A percentile compares a stretch with the other conserved stretches of the same genome.
These are phyloP conservation scores for Sesia bembeciformis DNA, from an alignment of 2,888 invertebrate species.

Conservation along the genomic window DNA sequence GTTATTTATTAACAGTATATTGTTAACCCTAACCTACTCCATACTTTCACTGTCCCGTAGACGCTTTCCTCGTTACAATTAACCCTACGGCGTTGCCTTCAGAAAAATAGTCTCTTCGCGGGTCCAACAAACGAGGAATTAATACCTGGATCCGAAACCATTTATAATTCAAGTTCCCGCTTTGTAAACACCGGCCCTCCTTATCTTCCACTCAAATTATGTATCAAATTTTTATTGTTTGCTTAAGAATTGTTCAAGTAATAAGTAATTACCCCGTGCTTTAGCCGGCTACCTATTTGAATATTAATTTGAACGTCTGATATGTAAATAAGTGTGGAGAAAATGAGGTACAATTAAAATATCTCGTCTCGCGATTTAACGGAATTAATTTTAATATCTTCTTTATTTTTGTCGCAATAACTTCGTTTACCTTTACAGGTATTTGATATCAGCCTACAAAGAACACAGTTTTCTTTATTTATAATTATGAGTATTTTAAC, in stretches of 20 bases:
- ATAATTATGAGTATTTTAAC: too few species aligned
- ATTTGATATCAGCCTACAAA: too few species aligned
- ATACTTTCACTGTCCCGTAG: conserved; percentile 23
- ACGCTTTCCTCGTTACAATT: conserved; percentile 41
- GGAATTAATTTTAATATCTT: background rate
- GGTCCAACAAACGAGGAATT: conserved; percentile 61
- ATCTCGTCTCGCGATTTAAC: background rate
- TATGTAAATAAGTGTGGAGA: background rate
- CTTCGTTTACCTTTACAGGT: too few species aligned
- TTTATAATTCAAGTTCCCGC: conserved; percentile 54
- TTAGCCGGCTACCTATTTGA: conserved; percentile 1
- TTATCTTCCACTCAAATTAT: conserved; percentile 46
- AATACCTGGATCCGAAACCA: conserved; percentile 46
- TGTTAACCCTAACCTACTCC: conserved; percentile 17
- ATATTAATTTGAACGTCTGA: conserved; percentile 1
- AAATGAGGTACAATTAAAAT: background rate
- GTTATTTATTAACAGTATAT: background rate
- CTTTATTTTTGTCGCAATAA: too few species aligned
- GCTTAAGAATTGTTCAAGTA: conserved; percentile 34
- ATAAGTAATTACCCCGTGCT: conserved; percentile 21
- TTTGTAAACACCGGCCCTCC: conserved; percentile 44
- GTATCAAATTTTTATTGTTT: conserved; percentile 54
- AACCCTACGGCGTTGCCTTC: conserved; percentile 38
- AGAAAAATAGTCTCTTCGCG: conserved; percentile 43
- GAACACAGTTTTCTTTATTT: too few species aligned